These are phyloP conservation scores for Loxodonta africana DNA, from an alignment of 2,113 vertebrate species.

Conservation along the genomic window DNA sequence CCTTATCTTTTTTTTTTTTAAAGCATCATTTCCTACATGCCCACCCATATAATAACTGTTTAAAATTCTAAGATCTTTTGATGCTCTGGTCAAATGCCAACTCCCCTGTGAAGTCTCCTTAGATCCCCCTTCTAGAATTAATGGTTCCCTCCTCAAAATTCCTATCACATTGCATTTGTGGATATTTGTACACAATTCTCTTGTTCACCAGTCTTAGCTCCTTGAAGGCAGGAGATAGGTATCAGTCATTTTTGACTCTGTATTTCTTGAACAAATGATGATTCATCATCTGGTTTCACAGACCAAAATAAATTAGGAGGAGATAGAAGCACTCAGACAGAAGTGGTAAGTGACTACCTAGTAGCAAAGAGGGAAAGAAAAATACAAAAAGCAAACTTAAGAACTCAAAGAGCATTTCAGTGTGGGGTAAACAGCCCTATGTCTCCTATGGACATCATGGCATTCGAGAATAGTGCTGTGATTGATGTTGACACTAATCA, in stretches of 20 bases:
- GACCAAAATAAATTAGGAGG: conserved; percentile 57
- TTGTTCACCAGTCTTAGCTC: neutral
- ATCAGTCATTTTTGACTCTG: conserved; percentile 41
- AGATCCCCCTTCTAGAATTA: conserved; percentile 34
- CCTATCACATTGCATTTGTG: neutral
- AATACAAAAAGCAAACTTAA: conserved; percentile 39
- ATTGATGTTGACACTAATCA: conserved; percentile 47
- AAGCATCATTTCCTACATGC: neutral
- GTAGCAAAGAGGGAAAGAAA: conserved; percentile 30
- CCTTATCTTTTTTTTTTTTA: neutral
- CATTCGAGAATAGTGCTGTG: conserved; percentile 16
- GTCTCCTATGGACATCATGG: neutral
- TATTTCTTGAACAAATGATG: conserved; percentile 46
- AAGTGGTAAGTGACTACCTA: conserved; percentile 31
- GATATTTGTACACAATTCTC: conserved; percentile 12
- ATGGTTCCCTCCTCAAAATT: neutral
- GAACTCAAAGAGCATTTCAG: conserved; percentile 35
- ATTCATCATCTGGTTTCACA: conserved; percentile 36
- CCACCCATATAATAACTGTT: conserved; percentile 5
- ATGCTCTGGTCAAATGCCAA: conserved; percentile 8
- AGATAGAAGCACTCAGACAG: conserved; percentile 39
- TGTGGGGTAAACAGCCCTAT: neutral
- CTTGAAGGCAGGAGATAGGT: conserved; percentile 34
- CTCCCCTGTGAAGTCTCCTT: neutral
- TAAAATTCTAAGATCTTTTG: conserved; percentile 27